Base-by-base conservation (phyloP, 2,888 invertebrate species). In the Lordiphosa fenestrarum region DNA sequence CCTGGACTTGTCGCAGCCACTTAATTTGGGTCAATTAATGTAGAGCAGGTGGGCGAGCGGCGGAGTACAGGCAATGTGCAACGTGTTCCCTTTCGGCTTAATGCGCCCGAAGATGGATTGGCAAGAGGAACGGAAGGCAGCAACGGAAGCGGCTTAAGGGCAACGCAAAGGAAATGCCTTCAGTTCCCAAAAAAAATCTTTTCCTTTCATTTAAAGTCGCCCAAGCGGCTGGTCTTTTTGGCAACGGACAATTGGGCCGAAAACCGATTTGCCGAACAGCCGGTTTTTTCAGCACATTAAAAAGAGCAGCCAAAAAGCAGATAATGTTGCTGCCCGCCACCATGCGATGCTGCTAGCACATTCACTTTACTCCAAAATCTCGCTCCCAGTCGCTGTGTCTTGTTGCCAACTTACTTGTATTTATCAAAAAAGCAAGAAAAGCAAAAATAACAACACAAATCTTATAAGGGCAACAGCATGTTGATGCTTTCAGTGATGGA, bases 121-220 rank as follows among this genome's bases (percentile, higher is more conserved):
- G 66, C 53, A 47, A 54, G 25, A 40, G 42, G 60, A 33, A 30
- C 30, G 35, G 41, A 30, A 19, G 33, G 47, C 13, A 49, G 35
- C 19, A 60, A 48, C 57, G 59, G 52, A 66, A 53, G 67, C 41
- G 51, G 59, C 49, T 53, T 52, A 66, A 52, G 47, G 21, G 44
- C 69, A 63, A 36, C 48, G 48, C 42, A 55, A 62, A 78, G 84
- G 82, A 85, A 85, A 77, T 73, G 67, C 66, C 77, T 61, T 62
- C 64, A 71, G 76, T 67, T 66, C 68, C 73, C 66, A 78, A 76
- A 84, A n/a, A n/a, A 81, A 71, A 82, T 80, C 84, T 85, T 80
- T 83, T 80, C 66, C 82, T 81, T 78, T 85, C 80, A 72, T 83
- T 83, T 76, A 72, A 72, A 67, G 63, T 58, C 85, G 75, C 46